Conservation (phyloP, 2,797 vertebrate genomes). For the Knipowitschia caucasica region DNA sequence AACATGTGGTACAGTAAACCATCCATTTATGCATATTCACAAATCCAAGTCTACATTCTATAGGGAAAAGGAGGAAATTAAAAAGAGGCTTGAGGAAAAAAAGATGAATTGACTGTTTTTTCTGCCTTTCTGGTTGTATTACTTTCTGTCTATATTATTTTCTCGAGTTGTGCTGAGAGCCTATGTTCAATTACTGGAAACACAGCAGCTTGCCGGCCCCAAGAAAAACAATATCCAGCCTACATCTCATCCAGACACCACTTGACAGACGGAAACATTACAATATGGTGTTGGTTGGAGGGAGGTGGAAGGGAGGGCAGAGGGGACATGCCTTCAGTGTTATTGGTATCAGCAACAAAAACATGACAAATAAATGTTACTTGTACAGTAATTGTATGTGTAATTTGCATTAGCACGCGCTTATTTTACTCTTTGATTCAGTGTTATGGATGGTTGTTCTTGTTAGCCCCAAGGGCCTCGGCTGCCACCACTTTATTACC, state of each 20-base stretch:
- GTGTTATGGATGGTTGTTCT: conserved; percentile 28
- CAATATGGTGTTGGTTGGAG: conserved; percentile 37
- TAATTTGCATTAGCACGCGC: conserved; percentile 18
- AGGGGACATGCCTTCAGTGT: conserved; percentile 18
- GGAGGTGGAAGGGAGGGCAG: conserved; percentile 14
- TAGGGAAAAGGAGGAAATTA: conserved; percentile 17
- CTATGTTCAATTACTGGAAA: conserved; percentile 80
- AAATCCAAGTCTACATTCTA: conserved; percentile 10
- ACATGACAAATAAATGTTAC: conserved; percentile 10
- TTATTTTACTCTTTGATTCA: conserved; percentile 35
- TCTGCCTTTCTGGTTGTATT: conserved; percentile 53
- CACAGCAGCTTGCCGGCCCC: conserved; percentile 51
- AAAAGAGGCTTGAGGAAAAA: conserved; percentile 21
- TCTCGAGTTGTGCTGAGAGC: conserved; percentile 56
- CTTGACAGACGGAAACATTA: conserved; percentile 65
- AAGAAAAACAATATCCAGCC: conserved; percentile 69
- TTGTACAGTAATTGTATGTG: not conserved
- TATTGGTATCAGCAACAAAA: conserved; percentile 42
- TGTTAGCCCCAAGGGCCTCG: conserved; percentile 20
- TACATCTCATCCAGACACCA: conserved; percentile 62
- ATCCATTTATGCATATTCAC: not conserved
- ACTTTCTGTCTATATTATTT: conserved; percentile 64
- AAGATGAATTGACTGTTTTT: conserved; percentile 55
- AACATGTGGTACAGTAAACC: conserved; percentile 7
- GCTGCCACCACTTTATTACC: conserved; percentile 37